These are phyloP conservation scores for Rhinella marina DNA, from an alignment of 2,797 vertebrate species.

Conservation along the genomic window DNA sequence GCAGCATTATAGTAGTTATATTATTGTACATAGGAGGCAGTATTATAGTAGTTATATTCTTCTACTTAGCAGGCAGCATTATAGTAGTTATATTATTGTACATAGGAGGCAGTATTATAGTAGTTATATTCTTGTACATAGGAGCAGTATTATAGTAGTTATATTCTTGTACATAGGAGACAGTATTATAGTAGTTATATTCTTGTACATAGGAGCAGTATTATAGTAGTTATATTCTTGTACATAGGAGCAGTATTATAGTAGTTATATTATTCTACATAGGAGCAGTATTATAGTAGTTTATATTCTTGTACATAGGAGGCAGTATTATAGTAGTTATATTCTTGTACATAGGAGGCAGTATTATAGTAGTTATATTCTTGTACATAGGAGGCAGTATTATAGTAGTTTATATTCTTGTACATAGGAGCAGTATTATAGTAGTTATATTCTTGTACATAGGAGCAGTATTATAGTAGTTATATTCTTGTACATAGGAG, in stretches of 20 bases:
- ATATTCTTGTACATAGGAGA: neutral
- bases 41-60: constrained; percentile 28
- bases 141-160: constrained; percentile 14
- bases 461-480: constrained; percentile 17
- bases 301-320: constrained; percentile 4
- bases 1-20: constrained; percentile 16
- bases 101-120: constrained; percentile 15
- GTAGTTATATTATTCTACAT: constrained; percentile 8
- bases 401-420: constrained; percentile 9
- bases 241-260: constrained; percentile 13
- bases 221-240: constrained; percentile 2
- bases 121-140: neutral
- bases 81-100: neutral
- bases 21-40: neutral
- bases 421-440: constrained; percentile 2
- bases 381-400: constrained; percentile 5
- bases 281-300: constrained; percentile 2
- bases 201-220: neutral
- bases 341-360: neutral
- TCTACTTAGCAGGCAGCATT: neutral
- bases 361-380: constrained; percentile 11
- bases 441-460: constrained; percentile 2
- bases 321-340: constrained; percentile 2
- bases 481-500: constrained; percentile 7
- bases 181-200: constrained; percentile 20